Evolutionary conservation across 2,888 invertebrate species (phyloP).

Genomic region (Gandaritis pyraliata): DNA sequence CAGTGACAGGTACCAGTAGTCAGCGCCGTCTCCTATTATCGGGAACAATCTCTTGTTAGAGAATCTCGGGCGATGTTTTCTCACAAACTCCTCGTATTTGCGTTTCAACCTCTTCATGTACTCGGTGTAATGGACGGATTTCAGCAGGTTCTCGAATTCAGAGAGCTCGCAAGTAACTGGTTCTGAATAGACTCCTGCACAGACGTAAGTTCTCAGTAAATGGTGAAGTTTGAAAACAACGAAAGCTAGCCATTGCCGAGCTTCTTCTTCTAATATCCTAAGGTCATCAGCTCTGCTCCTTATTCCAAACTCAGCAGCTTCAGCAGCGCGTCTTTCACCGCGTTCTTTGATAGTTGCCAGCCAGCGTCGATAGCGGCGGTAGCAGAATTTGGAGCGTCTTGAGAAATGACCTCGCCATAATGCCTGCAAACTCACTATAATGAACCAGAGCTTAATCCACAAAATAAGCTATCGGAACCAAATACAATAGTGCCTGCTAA

Average conservation of each 20-base stretch:
- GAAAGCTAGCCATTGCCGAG: slow-evolving; percentile 74
- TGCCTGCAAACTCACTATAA: slow-evolving; percentile 52
- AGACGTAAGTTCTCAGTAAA: slow-evolving; percentile 67
- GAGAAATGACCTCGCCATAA: slow-evolving; percentile 75
- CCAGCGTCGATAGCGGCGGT: slow-evolving; percentile 73
- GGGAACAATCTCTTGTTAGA: slow-evolving; percentile 76
- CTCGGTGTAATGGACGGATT: slow-evolving; percentile 73
- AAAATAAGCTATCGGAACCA: background rate
- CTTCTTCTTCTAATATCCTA: slow-evolving; percentile 73
- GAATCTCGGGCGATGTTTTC: slow-evolving; percentile 70
- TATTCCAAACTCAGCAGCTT: slow-evolving; percentile 72
- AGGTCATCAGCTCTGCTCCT: slow-evolving; percentile 73
- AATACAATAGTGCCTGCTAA: slow-evolving; percentile 8
- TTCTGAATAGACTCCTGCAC: slow-evolving; percentile 73
- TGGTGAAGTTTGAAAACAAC: slow-evolving; percentile 79
- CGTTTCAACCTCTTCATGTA: slow-evolving; percentile 73
- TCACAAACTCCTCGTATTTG: slow-evolving; percentile 77
- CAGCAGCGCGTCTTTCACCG: slow-evolving; percentile 69
- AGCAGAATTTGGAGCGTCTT: slow-evolving; percentile 71
- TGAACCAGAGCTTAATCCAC: background rate
- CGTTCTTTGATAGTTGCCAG: slow-evolving; percentile 66
- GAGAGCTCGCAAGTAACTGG: slow-evolving; percentile 63
- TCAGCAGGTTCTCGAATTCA: slow-evolving; percentile 73
- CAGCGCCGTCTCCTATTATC: slow-evolving; percentile 74
- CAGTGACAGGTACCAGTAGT: slow-evolving; percentile 80